Evolutionary conservation across 2,113 vertebrate genomes (phyloP), one percentile per base, ranked within the genome.

Genomic region (Xenopus laevis): DNA sequence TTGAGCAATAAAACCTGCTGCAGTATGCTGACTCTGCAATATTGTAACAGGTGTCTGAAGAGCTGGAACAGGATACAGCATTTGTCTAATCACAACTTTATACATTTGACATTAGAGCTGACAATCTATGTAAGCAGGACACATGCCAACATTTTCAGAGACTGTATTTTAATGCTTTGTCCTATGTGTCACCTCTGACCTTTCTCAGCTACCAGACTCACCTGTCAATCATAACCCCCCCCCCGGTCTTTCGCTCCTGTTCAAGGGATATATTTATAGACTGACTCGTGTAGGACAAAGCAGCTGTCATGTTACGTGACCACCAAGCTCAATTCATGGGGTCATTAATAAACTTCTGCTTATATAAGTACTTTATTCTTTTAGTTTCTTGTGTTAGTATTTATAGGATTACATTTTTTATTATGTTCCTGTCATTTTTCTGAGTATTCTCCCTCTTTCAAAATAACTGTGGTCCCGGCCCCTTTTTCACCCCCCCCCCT

Each of bases 181-280:
- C 74, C 74, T 45, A 69, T 27, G 11, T 70, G 15, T 70, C 60
- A 69, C 74, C 74, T 77, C 21, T 77, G 74, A 64, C 74, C 73
- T 77, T 77, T 77, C 10, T 11, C 44, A 33, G 13, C 66, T 47
- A 30, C 66, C 74, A 77, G 74, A 33, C 23, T 33, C 47, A 70
- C 67, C 59, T 77, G 74, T 77, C 74, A 69, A 61, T 76, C 73
- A 68, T 33, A 57, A 50, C 7, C 17, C 23, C 23, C 17, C 23
- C 23, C 73, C 27, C 57, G 63, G 58, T 18, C 46, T 68, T 66
- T 64, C n/a, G 52, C 53, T 27, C 61, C 62, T 61, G 33, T 57
- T 59, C 50, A 17, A 27, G 67, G 10, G 10, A 23, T 15, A 52
- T 77, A 77, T 70, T 77, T 70, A 70, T 77, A 77, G 74, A 45